Conservation (phyloP, 2,113 vertebrate genomes). For the Neogobius melanostomus region DNA sequence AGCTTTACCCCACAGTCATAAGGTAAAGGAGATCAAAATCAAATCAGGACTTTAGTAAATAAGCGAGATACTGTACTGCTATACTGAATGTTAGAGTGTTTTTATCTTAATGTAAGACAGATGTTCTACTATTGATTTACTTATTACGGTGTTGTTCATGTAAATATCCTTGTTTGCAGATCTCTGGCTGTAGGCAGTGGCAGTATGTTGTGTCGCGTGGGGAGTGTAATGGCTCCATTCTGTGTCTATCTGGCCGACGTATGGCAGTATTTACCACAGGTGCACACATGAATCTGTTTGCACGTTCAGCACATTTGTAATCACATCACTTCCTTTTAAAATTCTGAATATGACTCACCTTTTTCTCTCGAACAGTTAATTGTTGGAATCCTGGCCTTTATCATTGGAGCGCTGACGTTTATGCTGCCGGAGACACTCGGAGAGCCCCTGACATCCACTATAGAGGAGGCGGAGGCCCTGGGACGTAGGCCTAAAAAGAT, state of each 20-base stretch:
- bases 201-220: constrained; percentile 88
- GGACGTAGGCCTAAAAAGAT: constrained; percentile 63
- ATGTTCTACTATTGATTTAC: background rate
- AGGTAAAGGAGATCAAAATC: constrained; percentile 69
- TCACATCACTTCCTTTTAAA: no score
- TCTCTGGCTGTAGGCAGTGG: constrained; percentile 89
- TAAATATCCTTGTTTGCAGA: constrained; percentile 61
- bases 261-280: constrained; percentile 90
- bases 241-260: constrained; percentile 82
- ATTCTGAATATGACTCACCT: background rate
- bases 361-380: constrained; percentile 77
- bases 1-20: constrained; percentile 90
- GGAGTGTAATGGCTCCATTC: constrained; percentile 87
- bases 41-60: no score
- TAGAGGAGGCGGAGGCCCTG: constrained; percentile 82
- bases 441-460: constrained; percentile 82
- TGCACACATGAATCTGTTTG: constrained; percentile 37
- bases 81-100: no score
- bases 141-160: background rate
- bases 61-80: no score
- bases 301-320: background rate
- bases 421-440: constrained; percentile 88
- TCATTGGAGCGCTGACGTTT: constrained; percentile 83
- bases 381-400: constrained; percentile 85
- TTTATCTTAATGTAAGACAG: background rate